Base-by-base conservation (phyloP, 1,140 invertebrate species). In the Anastrepha obliqua region DNA sequence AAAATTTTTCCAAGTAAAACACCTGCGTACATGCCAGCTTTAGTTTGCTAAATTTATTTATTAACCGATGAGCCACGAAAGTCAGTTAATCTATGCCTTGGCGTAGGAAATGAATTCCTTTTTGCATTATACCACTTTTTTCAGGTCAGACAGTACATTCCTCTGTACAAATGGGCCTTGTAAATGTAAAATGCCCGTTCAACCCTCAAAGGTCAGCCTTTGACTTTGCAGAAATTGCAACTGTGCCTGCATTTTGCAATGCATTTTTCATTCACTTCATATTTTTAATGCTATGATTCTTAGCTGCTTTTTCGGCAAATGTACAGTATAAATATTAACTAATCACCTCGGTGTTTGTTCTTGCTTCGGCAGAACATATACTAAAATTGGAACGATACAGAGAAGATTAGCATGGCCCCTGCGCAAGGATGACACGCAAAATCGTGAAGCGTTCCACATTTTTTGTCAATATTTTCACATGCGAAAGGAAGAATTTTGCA, bases 391-490 rank as follows among this genome's bases (percentile, higher is more conserved):
- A 97, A 97, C 96, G 96, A 97, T 97, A 97, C 96, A 97, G 96
- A 97, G 96, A 97, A 97, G 96, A 97, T 97, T 97, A 97, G 96
- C 97, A 97, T 97, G 96, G 96, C 96, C 96, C 96, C 96, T 97
- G 96, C 96, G 97, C 96, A 97, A 97, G 96, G 96, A 97, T 97
- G 96, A 97, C 96, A 97, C 96, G 96, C 96, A 97, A 97, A 97
- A 97, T 97, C 96, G 95, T 97, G 96, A 96, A 96, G 96, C 96
- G 96, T 97, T 96, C 95, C 96, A 96, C 95, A 96, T 96, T 96
- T 96, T 95, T 95, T 89, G n/a, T 29, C 9, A 74, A 47, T 44
- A 2, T 55, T 55, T 11, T 55, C 51, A 29, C 29, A 29, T 29
- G 29, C 0, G 29, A 29, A 29, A 29, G 1, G 29, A 29, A 29